Conservation (phyloP, 2,113 vertebrate species). For the Paedocypris sp. region DNA sequence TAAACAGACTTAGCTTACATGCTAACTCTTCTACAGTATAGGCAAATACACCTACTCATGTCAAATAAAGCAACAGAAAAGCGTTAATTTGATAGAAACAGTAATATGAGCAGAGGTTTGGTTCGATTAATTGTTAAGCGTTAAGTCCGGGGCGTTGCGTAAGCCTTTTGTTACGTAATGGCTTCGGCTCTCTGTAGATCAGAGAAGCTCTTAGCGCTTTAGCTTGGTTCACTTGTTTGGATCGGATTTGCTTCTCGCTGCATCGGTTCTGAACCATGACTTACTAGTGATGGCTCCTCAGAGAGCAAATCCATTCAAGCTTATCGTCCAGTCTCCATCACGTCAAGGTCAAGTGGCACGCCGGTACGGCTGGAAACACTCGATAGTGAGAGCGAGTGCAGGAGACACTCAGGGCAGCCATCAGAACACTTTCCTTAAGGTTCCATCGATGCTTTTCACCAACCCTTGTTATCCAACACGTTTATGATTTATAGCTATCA, state of each 20-base stretch:
- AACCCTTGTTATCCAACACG: no score
- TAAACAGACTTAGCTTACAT: no score
- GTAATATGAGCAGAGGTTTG: no score
- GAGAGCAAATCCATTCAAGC: not conserved
- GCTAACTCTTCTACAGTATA: no score
- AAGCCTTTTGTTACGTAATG: not conserved
- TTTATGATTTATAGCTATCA: no score
- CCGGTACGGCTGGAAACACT: not conserved
- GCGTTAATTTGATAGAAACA: no score
- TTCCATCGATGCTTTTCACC: no score
- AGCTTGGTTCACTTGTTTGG: not conserved
- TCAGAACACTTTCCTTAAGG: no score
- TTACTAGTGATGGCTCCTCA: not conserved
- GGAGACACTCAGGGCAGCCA: not conserved
- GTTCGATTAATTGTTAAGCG: not conserved
- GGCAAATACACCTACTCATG: no score
- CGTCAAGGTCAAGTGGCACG: not conserved
- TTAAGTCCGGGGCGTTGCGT: not conserved
- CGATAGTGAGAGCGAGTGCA: not conserved
- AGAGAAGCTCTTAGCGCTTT: not conserved
- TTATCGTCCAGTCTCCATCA: not conserved
- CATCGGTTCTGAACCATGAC: not conserved
- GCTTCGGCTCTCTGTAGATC: not conserved
- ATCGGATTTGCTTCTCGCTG: not conserved
- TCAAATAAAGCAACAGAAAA: no score